Conservation (phyloP, 2,888 invertebrate species). For the Boloria euphrosyne region DNA sequence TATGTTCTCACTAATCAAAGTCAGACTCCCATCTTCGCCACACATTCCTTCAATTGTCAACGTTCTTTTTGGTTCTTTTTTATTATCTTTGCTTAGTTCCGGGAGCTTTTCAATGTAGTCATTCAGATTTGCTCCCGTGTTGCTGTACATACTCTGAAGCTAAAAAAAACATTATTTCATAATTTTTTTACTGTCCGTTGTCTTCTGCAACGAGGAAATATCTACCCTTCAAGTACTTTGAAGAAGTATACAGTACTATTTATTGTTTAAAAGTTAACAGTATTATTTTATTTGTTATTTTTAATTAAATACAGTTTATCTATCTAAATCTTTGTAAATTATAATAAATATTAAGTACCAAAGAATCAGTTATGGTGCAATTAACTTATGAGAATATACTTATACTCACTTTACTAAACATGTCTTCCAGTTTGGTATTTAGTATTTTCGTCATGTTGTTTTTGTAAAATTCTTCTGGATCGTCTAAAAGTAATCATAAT, state of each 20-base stretch:
- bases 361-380: neutral
- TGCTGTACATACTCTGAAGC: slow-evolving; percentile 19
- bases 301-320: neutral
- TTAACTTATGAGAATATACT: neutral
- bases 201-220: neutral
- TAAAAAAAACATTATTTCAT: slow-evolving; percentile 8
- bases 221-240: too few relatives aligned
- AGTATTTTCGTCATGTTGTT: slow-evolving; percentile 38
- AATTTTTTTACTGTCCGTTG: neutral
- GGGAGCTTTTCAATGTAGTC: slow-evolving; percentile 14
- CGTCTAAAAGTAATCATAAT: slow-evolving; percentile 44
- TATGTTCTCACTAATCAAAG: neutral
- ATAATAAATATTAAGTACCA: neutral
- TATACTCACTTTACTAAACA: slow-evolving; percentile 38
- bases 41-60: slow-evolving; percentile 17
- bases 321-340: too few relatives aligned
- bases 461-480: slow-evolving; percentile 40
- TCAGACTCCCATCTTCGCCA: slow-evolving; percentile 7
- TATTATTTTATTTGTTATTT: too few relatives aligned
- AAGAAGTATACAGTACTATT: too few relatives aligned
- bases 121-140: slow-evolving; percentile 5
- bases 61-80: neutral
- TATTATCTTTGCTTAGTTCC: slow-evolving; percentile 9
- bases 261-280: too few relatives aligned
- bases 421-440: slow-evolving; percentile 38